Conservation (phyloP, 2,888 invertebrate genomes). For the Limnephilus rhombicus region DNA sequence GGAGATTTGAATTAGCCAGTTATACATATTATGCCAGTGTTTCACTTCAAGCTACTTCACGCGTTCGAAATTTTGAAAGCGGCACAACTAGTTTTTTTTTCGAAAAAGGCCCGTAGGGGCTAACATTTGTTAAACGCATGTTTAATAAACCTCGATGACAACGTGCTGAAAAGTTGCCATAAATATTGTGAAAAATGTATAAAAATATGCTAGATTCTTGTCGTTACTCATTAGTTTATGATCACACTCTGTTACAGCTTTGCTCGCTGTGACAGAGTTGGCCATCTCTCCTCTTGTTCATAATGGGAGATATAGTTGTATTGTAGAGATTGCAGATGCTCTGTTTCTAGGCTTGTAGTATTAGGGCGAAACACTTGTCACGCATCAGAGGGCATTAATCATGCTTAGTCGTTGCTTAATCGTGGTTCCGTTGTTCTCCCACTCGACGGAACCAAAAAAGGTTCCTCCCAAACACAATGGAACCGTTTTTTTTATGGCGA, state of each 20-base stretch:
- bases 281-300: background rate
- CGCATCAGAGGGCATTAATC: constrained; percentile 9
- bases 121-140: too few relatives aligned
- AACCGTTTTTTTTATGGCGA: background rate
- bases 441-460: background rate
- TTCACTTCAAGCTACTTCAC: too few relatives aligned
- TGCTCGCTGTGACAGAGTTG: background rate
- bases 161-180: too few relatives aligned
- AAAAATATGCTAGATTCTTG: too few relatives aligned
- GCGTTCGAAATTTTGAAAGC: too few relatives aligned
- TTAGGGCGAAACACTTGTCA: background rate
- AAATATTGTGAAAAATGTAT: too few relatives aligned
- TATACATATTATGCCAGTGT: too few relatives aligned
- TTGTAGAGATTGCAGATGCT: background rate
- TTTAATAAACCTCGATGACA: too few relatives aligned
- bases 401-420: background rate
- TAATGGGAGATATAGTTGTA: background rate
- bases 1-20: too few relatives aligned
- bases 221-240: too few relatives aligned
- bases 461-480: background rate
- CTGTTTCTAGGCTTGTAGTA: background rate
- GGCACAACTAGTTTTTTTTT: too few relatives aligned
- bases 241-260: background rate
- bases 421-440: background rate
- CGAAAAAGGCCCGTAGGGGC: too few relatives aligned